Percentiles rank a stretch among this genome's conserved stretches.
Conservation (phyloP, 2,888 invertebrate species). For the Plagiodera versicolora region DNA sequence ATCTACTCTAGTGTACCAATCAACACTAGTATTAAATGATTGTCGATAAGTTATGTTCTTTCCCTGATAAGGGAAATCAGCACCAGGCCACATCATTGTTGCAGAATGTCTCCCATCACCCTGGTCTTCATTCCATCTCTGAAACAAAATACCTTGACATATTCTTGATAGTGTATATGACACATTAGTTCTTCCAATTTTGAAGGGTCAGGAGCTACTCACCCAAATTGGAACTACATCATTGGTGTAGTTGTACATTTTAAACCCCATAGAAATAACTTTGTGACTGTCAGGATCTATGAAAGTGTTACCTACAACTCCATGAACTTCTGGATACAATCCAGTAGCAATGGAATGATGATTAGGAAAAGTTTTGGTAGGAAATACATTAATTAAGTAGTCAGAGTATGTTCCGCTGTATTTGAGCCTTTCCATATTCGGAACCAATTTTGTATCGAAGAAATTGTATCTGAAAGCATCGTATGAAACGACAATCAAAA, state of each 20-base stretch:
- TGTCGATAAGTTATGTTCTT: conserved; percentile 55
- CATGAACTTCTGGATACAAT: conserved; percentile 68
- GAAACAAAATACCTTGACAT: conserved; percentile 36
- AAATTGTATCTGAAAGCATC: conserved; percentile 74
- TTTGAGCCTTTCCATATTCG: conserved; percentile 61
- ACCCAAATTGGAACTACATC: conserved; percentile 63
- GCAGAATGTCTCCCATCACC: conserved; percentile 62
- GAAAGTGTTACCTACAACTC: conserved; percentile 65
- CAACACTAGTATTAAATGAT: conserved; percentile 51
- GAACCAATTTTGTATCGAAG: conserved; percentile 60
- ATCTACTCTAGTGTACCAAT: conserved; percentile 62
- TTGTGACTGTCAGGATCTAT: conserved; percentile 57
- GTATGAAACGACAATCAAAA: conserved; percentile 65
- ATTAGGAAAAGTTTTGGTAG: conserved; percentile 75
- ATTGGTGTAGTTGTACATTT: conserved; percentile 61
- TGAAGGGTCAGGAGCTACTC: conserved; percentile 31
- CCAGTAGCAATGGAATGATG: conserved; percentile 74
- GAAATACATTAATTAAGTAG: conserved; percentile 64
- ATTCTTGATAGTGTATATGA: not conserved
- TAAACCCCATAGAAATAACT: conserved; percentile 48
- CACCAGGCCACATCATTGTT: conserved; percentile 73
- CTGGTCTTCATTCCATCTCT: conserved; percentile 62
- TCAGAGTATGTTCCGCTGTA: conserved; percentile 61
- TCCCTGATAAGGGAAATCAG: conserved; percentile 58
- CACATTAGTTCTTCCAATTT: no score